A percentile compares a stretch with the other conserved stretches of the same genome.
These are phyloP conservation scores for Prunella himalayana DNA, from an alignment of 2,113 vertebrate species.

Conservation along the genomic window DNA sequence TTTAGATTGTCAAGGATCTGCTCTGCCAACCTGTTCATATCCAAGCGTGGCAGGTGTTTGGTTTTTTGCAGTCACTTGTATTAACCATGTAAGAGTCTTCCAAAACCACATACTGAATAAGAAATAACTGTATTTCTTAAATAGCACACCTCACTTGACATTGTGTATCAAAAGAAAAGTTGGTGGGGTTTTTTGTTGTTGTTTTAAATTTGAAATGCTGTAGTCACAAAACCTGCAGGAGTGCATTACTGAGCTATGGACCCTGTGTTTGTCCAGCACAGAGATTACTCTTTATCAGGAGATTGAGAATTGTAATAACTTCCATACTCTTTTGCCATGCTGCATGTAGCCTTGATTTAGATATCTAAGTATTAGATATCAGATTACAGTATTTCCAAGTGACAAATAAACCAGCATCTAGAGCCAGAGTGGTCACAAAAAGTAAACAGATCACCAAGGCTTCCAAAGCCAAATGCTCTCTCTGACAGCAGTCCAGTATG, in stretches of 20 bases:
- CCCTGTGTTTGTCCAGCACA: not conserved
- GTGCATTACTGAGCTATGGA: not conserved
- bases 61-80: not conserved
- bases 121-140: not conserved
- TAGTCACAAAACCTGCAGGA: not conserved
- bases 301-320: not conserved
- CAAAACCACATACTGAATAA: not conserved
- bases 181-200: rapidly evolving
- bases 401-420: not conserved
- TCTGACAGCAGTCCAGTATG: not conserved
- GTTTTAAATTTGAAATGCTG: not conserved
- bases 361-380: not conserved
- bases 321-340: not conserved
- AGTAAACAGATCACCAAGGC: not conserved
- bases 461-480: not conserved
- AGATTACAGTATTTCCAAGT: not conserved
- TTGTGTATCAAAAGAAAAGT: not conserved
- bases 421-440: not conserved
- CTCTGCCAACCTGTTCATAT: not conserved
- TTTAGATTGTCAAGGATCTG: not conserved
- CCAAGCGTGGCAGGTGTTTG: not conserved
- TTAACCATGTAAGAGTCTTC: not conserved
- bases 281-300: not conserved
- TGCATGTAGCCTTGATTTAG: not conserved
- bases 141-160: not conserved